These are phyloP conservation scores for Gymnothorax reevesii DNA, from an alignment of 2,797 vertebrate species.

Conservation along the genomic window DNA sequence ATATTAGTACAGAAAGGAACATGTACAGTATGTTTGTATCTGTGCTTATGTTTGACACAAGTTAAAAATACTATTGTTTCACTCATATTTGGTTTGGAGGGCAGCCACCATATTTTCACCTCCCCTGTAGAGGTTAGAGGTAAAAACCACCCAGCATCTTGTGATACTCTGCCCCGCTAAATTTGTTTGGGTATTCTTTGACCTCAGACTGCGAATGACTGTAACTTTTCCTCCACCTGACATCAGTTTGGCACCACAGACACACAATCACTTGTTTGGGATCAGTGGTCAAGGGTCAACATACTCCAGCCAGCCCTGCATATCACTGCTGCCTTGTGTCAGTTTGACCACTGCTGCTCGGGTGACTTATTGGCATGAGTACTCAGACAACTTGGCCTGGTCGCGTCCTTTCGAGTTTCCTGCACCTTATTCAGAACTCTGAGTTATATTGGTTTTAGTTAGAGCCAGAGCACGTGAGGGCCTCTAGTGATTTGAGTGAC, in stretches of 20 bases:
- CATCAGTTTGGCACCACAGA: conserved; percentile 31
- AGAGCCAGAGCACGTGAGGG: background rate
- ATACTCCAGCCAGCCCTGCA: background rate
- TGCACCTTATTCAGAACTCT: background rate
- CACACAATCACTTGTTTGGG: background rate
- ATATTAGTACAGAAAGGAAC: conserved; percentile 40
- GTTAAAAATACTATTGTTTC: conserved; percentile 2
- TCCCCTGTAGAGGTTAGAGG: conserved; percentile 36
- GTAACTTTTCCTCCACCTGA: conserved; percentile 37
- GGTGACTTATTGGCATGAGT: conserved; percentile 52
- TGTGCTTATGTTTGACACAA: no score
- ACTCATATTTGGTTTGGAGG: conserved; percentile 36
- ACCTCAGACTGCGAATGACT: conserved; percentile 43
- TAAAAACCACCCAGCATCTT: conserved; percentile 50
- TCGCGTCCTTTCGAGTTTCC: background rate
- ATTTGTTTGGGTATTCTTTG: conserved; percentile 33
- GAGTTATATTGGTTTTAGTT: background rate
- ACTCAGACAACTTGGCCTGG: conserved; percentile 40
- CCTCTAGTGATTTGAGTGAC: no score
- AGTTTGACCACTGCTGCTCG: conserved; percentile 41
- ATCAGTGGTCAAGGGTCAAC: conserved; percentile 49
- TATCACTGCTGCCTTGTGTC: background rate
- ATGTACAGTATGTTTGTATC: background rate
- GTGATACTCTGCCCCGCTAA: conserved; percentile 42
- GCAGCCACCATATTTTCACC: conserved; percentile 54